Conservation (phyloP, 2,888 invertebrate species). For the Drosophila neutralis region DNA sequence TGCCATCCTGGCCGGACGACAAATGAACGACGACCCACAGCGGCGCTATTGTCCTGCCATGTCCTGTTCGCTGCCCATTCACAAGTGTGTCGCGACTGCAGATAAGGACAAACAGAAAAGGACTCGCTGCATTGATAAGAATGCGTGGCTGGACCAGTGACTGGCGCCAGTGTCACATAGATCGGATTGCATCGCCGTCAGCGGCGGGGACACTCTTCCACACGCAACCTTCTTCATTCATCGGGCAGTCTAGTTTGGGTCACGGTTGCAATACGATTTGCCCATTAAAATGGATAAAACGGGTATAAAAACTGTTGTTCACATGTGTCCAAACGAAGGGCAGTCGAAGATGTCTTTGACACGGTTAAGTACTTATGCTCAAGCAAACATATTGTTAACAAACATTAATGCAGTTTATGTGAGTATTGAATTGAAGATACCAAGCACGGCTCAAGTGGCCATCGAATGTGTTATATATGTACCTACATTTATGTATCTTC, state of each 20-base stretch:
- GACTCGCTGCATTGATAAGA: slow-evolving; percentile 55
- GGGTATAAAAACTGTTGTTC: slow-evolving; percentile 11
- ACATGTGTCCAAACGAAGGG: slow-evolving; percentile 3
- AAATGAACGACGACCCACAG: slow-evolving; percentile 53
- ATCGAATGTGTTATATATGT: background rate
- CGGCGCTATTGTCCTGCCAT: slow-evolving; percentile 69
- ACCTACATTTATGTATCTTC: background rate
- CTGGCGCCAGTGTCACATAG: slow-evolving; percentile 64
- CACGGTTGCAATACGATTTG: slow-evolving; percentile 3
- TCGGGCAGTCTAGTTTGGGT: slow-evolving; percentile 29
- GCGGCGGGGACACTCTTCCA: slow-evolving; percentile 23
- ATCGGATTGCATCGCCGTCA: slow-evolving; percentile 12
- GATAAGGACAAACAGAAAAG: slow-evolving; percentile 55
- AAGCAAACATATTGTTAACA: background rate
- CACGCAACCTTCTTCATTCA: slow-evolving; percentile 54
- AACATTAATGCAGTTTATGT: too few species aligned
- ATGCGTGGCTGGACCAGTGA: slow-evolving; percentile 28
- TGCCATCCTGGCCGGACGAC: slow-evolving; percentile 37
- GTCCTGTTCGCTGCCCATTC: slow-evolving; percentile 58
- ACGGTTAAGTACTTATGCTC: background rate
- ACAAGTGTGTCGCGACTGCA: slow-evolving; percentile 67
- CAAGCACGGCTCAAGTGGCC: background rate
- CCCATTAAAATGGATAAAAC: slow-evolving; percentile 24
- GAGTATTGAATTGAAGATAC: background rate
- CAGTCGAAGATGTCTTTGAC: background rate